Conservation (phyloP, 53 echinoderm and acorn worm genomes). For the Henricia sp. region DNA sequence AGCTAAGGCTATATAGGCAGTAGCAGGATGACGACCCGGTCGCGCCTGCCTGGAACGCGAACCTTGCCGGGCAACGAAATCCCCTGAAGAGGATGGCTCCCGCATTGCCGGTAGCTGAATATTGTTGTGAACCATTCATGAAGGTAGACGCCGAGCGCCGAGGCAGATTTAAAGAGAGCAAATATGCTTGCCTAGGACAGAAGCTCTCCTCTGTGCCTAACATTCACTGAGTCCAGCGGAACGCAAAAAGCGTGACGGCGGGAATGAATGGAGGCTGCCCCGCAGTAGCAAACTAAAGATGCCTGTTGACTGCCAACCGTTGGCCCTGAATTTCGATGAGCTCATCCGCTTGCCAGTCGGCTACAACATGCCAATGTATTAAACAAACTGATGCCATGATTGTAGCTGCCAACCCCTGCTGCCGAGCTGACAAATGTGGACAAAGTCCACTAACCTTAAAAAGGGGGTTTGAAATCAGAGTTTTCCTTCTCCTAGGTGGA, state of each 20-base stretch:
- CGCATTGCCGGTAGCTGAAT: slow-evolving; percentile 12
- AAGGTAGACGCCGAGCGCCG: neutral
- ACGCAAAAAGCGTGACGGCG: neutral
- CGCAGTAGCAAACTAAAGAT: neutral
- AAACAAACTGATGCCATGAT: too few species aligned
- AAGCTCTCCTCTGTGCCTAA: slow-evolving; percentile 12
- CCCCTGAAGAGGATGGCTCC: neutral
- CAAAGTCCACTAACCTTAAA: too few species aligned
- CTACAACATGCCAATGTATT: neutral
- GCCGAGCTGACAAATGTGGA: too few species aligned
- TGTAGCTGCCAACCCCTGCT: too few species aligned
- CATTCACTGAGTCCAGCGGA: neutral
- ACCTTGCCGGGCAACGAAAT: too few species aligned
- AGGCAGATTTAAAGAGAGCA: neutral
- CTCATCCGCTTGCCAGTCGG: neutral
- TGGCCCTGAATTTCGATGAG: neutral
- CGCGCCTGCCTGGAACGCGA: slow-evolving; percentile 34
- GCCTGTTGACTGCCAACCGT: neutral
- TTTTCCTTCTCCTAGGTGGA: too few species aligned
- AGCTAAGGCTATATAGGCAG: slow-evolving; percentile 14
- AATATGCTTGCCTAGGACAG: slow-evolving; percentile 53
- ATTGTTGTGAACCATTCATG: neutral
- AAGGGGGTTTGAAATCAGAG: too few species aligned
- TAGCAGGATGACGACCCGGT: slow-evolving; percentile 21
- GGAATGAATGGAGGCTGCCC: neutral